Base-by-base conservation (phyloP, 2,797 vertebrate genomes). In the Apogon hyalosoma region DNA sequence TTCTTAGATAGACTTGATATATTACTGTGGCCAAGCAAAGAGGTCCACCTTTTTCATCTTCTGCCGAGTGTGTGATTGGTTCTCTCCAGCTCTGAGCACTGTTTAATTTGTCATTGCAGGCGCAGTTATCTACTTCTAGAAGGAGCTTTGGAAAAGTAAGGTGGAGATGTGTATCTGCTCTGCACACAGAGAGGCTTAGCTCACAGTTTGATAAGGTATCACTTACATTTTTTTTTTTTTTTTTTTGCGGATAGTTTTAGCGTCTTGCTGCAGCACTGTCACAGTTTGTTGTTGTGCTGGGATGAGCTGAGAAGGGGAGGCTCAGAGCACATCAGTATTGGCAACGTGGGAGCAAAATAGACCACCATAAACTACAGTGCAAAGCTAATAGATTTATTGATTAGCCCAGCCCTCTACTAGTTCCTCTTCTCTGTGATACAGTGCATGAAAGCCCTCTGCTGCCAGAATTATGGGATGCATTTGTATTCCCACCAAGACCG, bases 381-480 rank as follows among this genome's bases (percentile, higher is more conserved):
- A 31, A 31, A 75, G 71, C 58, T 84, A 82, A 92, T 88, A 85
- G 87, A 90, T 88, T 74, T 92, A 93, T 92, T 83, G 91, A 93
- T 90, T 69, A 60, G 56, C 39, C 41, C 36, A 39, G 69, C 59
- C 53, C 33, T 79, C 77, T 63, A 53, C 69, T 62, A 59, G 66
- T 73, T 83, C 74, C 75, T 61, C 60, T 75, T 74, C 60, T 55
- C 73, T 52, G 45, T 69, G 86, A 87, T 80, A 70, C 69, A 62
- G 70, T 62, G 61, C 61, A 75, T 65, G 59, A 73, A 69, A 62
- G 49, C 63, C 46, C 73, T 54, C 82, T 75, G 77, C 78, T 57
- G 59, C 12, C 55, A 80, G 76, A 86, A 64, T 80, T 87, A 88
- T 83, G 63, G 47, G 65, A 57, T 9, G 46, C 65, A 91, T 90